Evolutionary conservation across 1,140 invertebrate species (phyloP).

Genomic region (Aphelenchoides besseyi): DNA sequence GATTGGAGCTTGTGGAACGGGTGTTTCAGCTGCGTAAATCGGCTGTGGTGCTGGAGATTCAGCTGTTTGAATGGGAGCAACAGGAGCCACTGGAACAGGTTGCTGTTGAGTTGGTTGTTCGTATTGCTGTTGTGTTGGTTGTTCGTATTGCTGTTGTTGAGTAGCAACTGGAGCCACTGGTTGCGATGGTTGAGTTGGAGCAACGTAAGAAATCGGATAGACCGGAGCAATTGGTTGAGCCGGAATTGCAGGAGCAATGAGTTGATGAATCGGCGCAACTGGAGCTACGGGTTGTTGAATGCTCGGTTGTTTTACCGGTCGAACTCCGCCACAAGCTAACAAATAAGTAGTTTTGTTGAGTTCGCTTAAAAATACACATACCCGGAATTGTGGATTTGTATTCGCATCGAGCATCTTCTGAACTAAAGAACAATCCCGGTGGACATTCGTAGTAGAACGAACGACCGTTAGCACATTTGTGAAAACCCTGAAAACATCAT

Average conservation of each 20-base stretch:
- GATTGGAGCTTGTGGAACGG: too few relatives aligned
- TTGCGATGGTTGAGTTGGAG: background rate
- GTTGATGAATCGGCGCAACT: background rate
- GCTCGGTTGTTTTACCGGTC: background rate
- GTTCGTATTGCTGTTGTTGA: too few relatives aligned
- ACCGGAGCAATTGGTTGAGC: conserved; percentile 2
- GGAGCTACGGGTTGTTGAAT: conserved; percentile 1
- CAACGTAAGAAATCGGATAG: conserved; percentile 6
- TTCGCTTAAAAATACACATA: background rate
- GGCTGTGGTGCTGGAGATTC: background rate
- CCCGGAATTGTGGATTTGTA: background rate
- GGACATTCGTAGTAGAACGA: conserved; percentile 21
- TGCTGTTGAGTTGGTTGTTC: too few relatives aligned
- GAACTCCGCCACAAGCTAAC: background rate
- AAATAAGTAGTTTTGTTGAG: background rate
- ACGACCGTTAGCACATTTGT: conserved; percentile 24
- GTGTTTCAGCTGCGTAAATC: too few relatives aligned
- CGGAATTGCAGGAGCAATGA: background rate
- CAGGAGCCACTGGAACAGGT: background rate
- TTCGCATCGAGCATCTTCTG: background rate
- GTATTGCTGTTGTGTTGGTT: too few relatives aligned
- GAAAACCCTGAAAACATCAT: background rate
- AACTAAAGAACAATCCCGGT: conserved; percentile 15
- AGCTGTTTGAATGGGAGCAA: background rate
- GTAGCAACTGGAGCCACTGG: background rate